phyloP scores from a whole-genome alignment of 2,113 vertebrate species.

The Trogon surrucura region DNA sequence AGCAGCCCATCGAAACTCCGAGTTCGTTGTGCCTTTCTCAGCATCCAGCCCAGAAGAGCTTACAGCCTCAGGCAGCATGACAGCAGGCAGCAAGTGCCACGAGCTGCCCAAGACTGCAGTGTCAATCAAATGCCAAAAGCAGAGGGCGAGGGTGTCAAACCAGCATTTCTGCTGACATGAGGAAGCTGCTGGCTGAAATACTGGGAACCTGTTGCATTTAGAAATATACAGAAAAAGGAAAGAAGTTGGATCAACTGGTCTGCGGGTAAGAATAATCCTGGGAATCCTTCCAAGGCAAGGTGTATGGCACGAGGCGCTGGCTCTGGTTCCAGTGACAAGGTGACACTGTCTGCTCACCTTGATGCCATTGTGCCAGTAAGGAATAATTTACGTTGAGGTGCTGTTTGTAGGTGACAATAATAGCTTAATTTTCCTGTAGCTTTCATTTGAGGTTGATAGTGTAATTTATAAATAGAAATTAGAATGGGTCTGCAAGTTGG shows the following conservation, averaged over 20 bases:
- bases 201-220: not conserved
- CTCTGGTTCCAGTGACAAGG: not conserved
- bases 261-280: conserved; percentile 1
- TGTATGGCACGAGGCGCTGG: not conserved
- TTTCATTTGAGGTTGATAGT: not conserved
- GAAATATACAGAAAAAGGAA: not conserved
- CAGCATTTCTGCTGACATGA: not conserved
- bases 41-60: not conserved
- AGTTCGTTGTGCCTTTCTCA: not conserved
- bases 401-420: not conserved
- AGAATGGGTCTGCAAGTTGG: not conserved
- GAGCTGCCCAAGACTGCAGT: not conserved
- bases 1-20: not conserved
- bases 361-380: not conserved
- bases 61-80: not conserved
- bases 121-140: not conserved
- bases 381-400: not conserved
- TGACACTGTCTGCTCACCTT: conserved; percentile 39
- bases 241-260: not conserved
- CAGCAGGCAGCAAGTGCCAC: not conserved
- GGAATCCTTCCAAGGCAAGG: not conserved
- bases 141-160: not conserved
- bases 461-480: conserved; percentile 34
- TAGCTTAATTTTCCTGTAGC: not conserved
- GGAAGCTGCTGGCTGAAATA: not conserved